Base-by-base conservation (phyloP, 2,797 vertebrate species). In the Lerista edwardsae region DNA sequence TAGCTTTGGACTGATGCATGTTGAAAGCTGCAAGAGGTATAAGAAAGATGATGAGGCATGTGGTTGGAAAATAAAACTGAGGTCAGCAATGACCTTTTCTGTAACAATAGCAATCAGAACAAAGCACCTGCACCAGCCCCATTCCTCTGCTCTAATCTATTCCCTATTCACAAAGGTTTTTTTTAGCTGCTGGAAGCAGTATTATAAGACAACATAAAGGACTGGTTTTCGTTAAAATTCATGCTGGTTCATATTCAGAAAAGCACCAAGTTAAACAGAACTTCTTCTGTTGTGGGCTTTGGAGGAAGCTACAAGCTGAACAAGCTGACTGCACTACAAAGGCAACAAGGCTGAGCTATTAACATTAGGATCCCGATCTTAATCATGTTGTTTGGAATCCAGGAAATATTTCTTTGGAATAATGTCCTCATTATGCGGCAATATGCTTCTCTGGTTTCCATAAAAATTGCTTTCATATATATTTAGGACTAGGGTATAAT, bases 241-340 rank as follows among this genome's bases (percentile, higher is more conserved):
- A 5, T 36, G 4, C 41, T 47, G 77, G 39, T 11, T 75, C 67
- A 62, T 61, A 0, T 75, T 79, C 29, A 79, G 62, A 73, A 88
- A 86, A 0, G 0, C 8, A 15, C 11, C 1, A 3, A 62, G 1
- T 71, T 19, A 44, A 85, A 47, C 29, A 39, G 44, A 68, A 59
- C 19, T 12, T 74, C 83, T 79, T 7, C 69, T 69, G 17, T 41
- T 84, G 8, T 55, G 78, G 27, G 15, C 4, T 44, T 47, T 29
- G 41, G 12, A 12, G 29, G 29, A 62, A 51, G 11, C 3, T 74
- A 31, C 14, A 75, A 85, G 89, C 91, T 68, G 21, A 88, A 75
- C 6, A 92, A 87, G 83, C 23, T 36, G 2, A 41, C 69, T 85
- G 59, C 3, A 82, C 82, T 87, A 87, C 11, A 76, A 82, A 57